phyloP scores from a whole-genome alignment of 2,113 vertebrate species.

The Paraplagusia blochii region DNA sequence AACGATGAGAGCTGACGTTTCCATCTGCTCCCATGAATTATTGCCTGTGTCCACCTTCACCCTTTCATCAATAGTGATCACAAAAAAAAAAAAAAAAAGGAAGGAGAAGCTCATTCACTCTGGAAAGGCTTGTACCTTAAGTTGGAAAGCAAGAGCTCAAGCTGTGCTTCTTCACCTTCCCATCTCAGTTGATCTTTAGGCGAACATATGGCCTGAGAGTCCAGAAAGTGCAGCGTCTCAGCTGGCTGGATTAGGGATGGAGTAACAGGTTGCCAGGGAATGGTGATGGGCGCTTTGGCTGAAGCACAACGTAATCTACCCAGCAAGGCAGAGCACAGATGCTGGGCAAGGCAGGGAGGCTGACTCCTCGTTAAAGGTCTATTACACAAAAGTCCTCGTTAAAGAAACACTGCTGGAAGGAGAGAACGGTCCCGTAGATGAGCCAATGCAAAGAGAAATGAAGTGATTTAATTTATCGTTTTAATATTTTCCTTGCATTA shows the following conservation, averaged over 20 bases:
- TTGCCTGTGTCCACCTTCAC: slow-evolving; percentile 34
- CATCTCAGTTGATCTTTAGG: slow-evolving; percentile 65
- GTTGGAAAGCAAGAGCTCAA: slow-evolving; percentile 49
- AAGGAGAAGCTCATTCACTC: slow-evolving; percentile 33
- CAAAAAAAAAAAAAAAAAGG: slow-evolving; percentile 14
- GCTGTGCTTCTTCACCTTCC: slow-evolving; percentile 50
- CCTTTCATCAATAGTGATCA: slow-evolving; percentile 33
- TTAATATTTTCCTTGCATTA: slow-evolving; percentile 28
- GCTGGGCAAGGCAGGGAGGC: slow-evolving; percentile 70
- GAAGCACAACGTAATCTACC: slow-evolving; percentile 61
- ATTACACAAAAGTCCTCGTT: slow-evolving; percentile 69
- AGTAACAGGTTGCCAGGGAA: slow-evolving; percentile 71
- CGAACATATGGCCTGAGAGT: slow-evolving; percentile 73
- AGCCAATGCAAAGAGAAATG: slow-evolving; percentile 19
- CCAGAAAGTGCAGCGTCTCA: slow-evolving; percentile 57
- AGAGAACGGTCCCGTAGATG: slow-evolving; percentile 40
- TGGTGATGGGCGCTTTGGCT: slow-evolving; percentile 67
- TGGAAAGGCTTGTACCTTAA: slow-evolving; percentile 37
- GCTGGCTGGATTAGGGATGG: slow-evolving; percentile 71
- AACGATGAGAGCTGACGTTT: slow-evolving; percentile 67
- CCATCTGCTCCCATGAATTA: slow-evolving; percentile 67
- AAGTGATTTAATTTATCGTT: slow-evolving; percentile 33
- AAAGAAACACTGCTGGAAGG: slow-evolving; percentile 61
- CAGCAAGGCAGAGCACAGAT: slow-evolving; percentile 71
- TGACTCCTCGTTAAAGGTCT: slow-evolving; percentile 69